These are phyloP conservation scores for Drosophila subsilvestris DNA, from an alignment of 2,888 invertebrate species.

Conservation along the genomic window DNA sequence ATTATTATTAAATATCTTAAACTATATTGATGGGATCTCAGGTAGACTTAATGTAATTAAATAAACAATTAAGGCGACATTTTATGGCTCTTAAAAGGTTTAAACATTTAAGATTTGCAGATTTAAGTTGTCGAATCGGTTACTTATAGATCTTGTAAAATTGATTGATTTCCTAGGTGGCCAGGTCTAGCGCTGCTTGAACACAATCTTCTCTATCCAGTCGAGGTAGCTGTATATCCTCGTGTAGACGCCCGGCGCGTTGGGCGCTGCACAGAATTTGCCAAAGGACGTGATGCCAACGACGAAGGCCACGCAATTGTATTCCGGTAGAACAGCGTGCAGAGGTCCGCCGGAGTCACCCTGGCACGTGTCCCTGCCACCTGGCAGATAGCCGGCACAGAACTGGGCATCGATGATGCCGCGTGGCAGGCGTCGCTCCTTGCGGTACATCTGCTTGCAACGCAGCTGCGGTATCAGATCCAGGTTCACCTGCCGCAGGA, in stretches of 20 bases:
- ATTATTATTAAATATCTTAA: background rate
- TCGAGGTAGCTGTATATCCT: constrained; percentile 81
- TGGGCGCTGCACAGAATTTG: constrained; percentile 82
- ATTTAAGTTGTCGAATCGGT: too few relatives aligned
- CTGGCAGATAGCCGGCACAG: constrained; percentile 84
- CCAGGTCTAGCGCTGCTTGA: constrained; percentile 51
- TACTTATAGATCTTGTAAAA: background rate
- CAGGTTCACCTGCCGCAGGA: constrained; percentile 83
- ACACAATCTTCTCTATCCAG: constrained; percentile 83
- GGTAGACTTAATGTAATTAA: background rate
- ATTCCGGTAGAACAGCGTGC: constrained; percentile 78
- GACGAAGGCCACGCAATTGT: constrained; percentile 82
- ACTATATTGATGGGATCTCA: background rate
- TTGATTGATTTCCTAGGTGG: too few relatives aligned
- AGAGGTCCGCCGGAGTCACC: constrained; percentile 84
- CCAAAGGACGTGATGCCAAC: constrained; percentile 84
- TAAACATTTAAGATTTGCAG: background rate
- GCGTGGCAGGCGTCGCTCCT: constrained; percentile 78
- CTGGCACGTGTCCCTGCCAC: constrained; percentile 84
- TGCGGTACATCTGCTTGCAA: constrained; percentile 78
- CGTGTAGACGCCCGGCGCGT: constrained; percentile 83
- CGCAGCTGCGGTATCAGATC: constrained; percentile 74
- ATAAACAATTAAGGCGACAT: background rate
- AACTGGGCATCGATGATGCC: constrained; percentile 83
- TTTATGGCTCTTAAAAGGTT: background rate